Evolutionary conservation across 2,888 invertebrate genomes (phyloP).

Genomic region (Drosophila ezoana): DNA sequence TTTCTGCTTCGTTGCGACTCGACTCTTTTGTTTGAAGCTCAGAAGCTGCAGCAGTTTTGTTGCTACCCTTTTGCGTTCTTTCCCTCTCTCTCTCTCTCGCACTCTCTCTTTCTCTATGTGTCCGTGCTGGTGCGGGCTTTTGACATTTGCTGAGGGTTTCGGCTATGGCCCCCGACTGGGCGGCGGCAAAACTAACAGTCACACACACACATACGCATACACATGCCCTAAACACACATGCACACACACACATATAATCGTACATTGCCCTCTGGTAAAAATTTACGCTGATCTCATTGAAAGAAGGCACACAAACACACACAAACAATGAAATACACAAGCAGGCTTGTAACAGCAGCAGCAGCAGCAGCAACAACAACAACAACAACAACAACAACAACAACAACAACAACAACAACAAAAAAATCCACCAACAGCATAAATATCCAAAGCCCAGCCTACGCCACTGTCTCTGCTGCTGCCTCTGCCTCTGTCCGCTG

Average conservation of each 20-base stretch:
- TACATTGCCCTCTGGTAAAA: conserved; percentile 71
- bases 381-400: conserved; percentile 42
- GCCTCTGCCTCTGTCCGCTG: conserved; percentile 30
- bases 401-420: conserved; percentile 23
- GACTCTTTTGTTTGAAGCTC: conserved; percentile 38
- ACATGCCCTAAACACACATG: background rate
- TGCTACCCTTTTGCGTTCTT: conserved; percentile 34
- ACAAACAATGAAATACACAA: conserved; percentile 46
- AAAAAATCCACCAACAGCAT: conserved; percentile 51
- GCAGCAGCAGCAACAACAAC: conserved; percentile 26
- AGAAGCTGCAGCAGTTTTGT: conserved; percentile 32
- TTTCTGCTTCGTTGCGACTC: conserved; percentile 27
- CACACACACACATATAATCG: conserved; percentile 56
- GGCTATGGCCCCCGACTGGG: conserved; percentile 48
- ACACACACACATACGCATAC: conserved; percentile 22
- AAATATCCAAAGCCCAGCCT: conserved; percentile 60
- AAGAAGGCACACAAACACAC: conserved; percentile 54
- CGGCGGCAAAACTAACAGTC: conserved; percentile 17
- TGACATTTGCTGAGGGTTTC: conserved; percentile 50
- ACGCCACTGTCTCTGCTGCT: conserved; percentile 20
- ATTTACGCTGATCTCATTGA: conserved; percentile 77
- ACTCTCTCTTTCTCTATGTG: background rate
- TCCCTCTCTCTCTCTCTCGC: background rate
- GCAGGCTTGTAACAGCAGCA: conserved; percentile 56
- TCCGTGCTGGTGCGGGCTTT: conserved; percentile 46